Evolutionary conservation across 2,113 vertebrate species (phyloP), one percentile per base, ranked within the genome.

Genomic region (Entelurus aequoreus): DNA sequence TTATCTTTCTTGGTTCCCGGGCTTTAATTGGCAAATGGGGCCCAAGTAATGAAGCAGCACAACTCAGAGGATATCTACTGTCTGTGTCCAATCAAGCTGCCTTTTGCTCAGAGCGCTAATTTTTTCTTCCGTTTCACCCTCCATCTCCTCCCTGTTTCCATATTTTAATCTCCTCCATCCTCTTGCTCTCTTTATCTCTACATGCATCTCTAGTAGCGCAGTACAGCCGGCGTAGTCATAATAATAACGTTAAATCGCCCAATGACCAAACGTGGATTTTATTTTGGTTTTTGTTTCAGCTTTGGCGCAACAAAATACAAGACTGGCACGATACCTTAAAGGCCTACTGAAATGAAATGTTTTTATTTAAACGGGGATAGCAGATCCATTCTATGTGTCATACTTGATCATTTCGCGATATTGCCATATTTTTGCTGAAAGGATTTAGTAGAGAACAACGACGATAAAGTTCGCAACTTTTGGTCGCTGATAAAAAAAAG

Each of bases 1-100:
- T 86, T 83, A 85, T 85, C 76, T 68, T 65, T 62, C 68, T 80
- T 69, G 68, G 61, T 61, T 71, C 80, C 80, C 16, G 6, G 55
- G 78, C 79, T 82, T 84, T 80, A 78, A 85, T 79, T 77, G 75
- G 63, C 75, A 85, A 86, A 86, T 78, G 63, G 66, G 66, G 76
- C 62, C 75, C 80, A 80, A 71, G 78, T 88, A 83, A 84, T 82
- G 78, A 83, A 77, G 75, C 77, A 73, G 61, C 71, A 77, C 62
- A 58, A 74, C 66, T 83, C 58, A 44, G 51, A 77, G 60, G 61
- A 75, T 74, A 68, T 82, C 72, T 77, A 14, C 68, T 77, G 71
- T 67, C 66, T 77, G 53, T 74, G 62, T 68, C 47, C 64, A 49
- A 44, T 48, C 52, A 44, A 48, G 49, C 16, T 21, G 15, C 53